Evolutionary conservation across 2,113 vertebrate genomes (phyloP).

Genomic region (Orientallactaga bullata): DNA sequence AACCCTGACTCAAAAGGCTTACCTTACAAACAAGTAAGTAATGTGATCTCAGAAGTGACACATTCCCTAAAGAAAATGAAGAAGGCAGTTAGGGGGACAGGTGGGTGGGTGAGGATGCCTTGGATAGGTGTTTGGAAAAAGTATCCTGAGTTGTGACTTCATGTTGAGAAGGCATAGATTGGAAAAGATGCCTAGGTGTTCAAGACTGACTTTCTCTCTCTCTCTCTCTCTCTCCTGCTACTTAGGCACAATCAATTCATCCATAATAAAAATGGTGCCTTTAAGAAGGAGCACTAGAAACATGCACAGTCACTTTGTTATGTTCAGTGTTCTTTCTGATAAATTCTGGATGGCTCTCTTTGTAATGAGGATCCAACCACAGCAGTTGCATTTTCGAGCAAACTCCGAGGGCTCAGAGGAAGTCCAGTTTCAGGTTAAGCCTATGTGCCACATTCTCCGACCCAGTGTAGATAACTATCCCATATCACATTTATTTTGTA

Average conservation of each 20-base stretch:
- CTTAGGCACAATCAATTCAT: neutral
- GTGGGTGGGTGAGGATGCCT: neutral
- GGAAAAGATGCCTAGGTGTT: neutral
- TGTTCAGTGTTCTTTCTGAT: conserved; percentile 28
- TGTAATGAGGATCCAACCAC: conserved; percentile 32
- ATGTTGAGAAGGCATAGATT: neutral
- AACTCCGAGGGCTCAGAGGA: conserved; percentile 20
- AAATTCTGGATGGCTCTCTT: conserved; percentile 48
- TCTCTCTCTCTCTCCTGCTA: too few relatives aligned
- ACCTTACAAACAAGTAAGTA: neutral
- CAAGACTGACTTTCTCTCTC: neutral
- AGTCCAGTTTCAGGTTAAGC: neutral
- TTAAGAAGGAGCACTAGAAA: neutral
- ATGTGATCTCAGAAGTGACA: neutral
- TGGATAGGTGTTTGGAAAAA: neutral
- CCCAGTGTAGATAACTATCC: neutral
- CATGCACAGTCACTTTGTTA: neutral
- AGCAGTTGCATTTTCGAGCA: conserved; percentile 52
- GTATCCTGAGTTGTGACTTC: neutral
- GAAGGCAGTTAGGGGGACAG: neutral
- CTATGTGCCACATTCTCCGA: neutral
- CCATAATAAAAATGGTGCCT: conserved; percentile 15
- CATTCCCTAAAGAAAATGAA: neutral
- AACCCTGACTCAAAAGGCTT: neutral
- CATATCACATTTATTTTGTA: neutral